Conservation (phyloP, 2,888 invertebrate genomes). For the Tenthredo livida region DNA sequence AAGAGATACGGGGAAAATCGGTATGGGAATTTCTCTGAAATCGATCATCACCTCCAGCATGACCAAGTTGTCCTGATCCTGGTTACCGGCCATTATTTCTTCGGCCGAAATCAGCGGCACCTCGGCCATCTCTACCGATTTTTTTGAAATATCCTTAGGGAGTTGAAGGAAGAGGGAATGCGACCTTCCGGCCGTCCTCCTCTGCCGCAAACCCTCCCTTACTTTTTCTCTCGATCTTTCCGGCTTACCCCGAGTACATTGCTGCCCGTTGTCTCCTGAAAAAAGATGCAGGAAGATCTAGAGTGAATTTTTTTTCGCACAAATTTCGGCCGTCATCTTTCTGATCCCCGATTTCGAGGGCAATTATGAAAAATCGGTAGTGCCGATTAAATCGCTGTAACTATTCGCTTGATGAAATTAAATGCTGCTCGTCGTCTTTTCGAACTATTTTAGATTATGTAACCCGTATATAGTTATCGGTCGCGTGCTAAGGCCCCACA, state of each 20-base stretch:
- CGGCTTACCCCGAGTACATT: slow-evolving; percentile 61
- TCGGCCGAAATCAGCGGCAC: slow-evolving; percentile 63
- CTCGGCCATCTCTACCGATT: slow-evolving; percentile 65
- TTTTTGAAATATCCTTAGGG: slow-evolving; percentile 49
- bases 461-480: background rate
- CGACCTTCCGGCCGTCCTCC: slow-evolving; percentile 59
- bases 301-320: slow-evolving; percentile 5
- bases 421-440: background rate
- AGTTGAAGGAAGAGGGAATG: slow-evolving; percentile 41
- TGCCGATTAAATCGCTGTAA: background rate
- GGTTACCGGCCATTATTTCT: slow-evolving; percentile 53
- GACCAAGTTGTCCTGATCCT: slow-evolving; percentile 63
- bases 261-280: slow-evolving; percentile 61
- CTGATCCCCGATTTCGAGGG: background rate
- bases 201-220: slow-evolving; percentile 59
- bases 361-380: background rate
- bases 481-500: background rate
- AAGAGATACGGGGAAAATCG: background rate
- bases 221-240: slow-evolving; percentile 58
- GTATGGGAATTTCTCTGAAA: background rate
- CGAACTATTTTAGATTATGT: background rate
- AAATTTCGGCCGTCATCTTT: background rate
- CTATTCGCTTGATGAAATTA: background rate
- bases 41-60: slow-evolving; percentile 68
- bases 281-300: slow-evolving; percentile 35